phyloP scores from a whole-genome alignment of 2,797 vertebrate genomes.

The Pantherophis vulpinus region DNA sequence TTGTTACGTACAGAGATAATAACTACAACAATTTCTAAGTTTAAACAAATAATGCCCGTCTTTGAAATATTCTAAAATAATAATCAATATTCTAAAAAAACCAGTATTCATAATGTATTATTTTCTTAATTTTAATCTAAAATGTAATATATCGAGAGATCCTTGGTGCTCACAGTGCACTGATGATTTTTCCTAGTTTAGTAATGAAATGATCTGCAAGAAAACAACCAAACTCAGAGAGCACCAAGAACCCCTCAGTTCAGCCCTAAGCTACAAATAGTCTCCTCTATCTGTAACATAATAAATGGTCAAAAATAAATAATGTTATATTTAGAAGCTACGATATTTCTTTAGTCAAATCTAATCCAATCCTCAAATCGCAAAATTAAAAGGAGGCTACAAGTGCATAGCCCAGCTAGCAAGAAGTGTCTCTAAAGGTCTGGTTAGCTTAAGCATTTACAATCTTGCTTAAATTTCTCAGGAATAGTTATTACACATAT shows the following conservation, averaged over 20 bases:
- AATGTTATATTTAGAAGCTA: not conserved
- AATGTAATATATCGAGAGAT: not conserved
- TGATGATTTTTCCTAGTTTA: not conserved
- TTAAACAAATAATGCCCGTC: too few relatives aligned
- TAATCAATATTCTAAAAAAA: too few relatives aligned
- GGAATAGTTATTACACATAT: not conserved
- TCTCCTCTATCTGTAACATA: not conserved
- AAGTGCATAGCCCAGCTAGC: not conserved
- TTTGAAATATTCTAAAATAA: too few relatives aligned
- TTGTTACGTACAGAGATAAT: too few relatives aligned
- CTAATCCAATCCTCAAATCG: not conserved
- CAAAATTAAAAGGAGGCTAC: not conserved
- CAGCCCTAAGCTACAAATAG: not conserved
- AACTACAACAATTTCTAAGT: too few relatives aligned
- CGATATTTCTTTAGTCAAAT: not conserved
- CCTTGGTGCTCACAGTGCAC: not conserved
- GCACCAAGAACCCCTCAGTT: not conserved
- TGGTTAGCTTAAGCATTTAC: not conserved
- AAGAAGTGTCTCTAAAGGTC: not conserved
- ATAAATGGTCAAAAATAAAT: not conserved
- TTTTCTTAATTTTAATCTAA: not conserved
- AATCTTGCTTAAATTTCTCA: not conserved
- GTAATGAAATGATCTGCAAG: not conserved
- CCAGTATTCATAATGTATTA: not conserved
- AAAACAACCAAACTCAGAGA: not conserved